Evolutionary conservation across 2,888 invertebrate genomes (phyloP).

Genomic region (Hofmannophila pseudospretella): DNA sequence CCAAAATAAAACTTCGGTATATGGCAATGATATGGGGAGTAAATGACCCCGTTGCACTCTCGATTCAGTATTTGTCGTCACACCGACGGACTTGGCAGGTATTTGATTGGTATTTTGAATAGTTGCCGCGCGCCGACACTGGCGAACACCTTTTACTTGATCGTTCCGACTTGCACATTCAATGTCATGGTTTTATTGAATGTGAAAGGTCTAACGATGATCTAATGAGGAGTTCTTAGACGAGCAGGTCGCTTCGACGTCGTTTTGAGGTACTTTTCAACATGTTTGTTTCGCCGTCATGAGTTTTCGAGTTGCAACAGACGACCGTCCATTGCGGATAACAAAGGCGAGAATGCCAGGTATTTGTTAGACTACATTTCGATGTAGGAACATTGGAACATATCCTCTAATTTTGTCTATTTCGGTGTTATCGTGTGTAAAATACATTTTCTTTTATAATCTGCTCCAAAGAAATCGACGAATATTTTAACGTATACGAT

Average conservation of each 20-base stretch:
- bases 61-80: slow-evolving; percentile 72
- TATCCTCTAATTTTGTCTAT: too few relatives aligned
- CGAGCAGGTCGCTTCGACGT: slow-evolving; percentile 50
- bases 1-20: slow-evolving; percentile 72
- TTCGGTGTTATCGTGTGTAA: neutral
- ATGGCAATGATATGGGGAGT: slow-evolving; percentile 69
- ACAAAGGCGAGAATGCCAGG: slow-evolving; percentile 51
- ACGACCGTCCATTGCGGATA: slow-evolving; percentile 41
- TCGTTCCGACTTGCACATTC: slow-evolving; percentile 21
- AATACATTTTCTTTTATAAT: neutral
- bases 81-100: slow-evolving; percentile 76
- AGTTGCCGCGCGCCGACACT: slow-evolving; percentile 45
- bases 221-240: slow-evolving; percentile 34
- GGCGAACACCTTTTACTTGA: slow-evolving; percentile 37
- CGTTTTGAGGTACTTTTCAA: slow-evolving; percentile 63
- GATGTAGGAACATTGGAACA: slow-evolving; percentile 11
- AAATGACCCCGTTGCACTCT: slow-evolving; percentile 59
- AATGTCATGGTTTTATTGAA: slow-evolving; percentile 11
- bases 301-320: slow-evolving; percentile 31
- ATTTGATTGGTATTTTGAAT: slow-evolving; percentile 75
- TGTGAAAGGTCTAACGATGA: slow-evolving; percentile 29
- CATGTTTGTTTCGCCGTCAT: slow-evolving; percentile 53
- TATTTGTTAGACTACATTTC: slow-evolving; percentile 60
- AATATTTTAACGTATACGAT: too few relatives aligned
- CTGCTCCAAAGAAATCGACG: too few relatives aligned